Evolutionary conservation across 2,888 invertebrate genomes (phyloP).

Genomic region (Lycocerus yunnanus): DNA sequence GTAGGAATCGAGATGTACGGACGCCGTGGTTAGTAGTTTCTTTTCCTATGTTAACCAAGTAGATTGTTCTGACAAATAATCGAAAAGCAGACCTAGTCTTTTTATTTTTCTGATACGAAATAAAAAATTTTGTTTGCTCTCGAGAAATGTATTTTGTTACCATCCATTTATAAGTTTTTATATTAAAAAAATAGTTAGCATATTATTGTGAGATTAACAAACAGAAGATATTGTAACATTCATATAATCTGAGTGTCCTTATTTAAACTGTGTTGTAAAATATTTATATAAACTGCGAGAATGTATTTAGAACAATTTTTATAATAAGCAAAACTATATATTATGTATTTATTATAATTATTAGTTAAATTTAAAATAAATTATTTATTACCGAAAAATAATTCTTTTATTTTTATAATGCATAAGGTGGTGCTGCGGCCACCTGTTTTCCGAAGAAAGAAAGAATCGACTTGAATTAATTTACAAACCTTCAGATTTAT

Average conservation of each 20-base stretch:
- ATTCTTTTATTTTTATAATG: constrained; percentile 2
- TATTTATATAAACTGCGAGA: constrained; percentile 35
- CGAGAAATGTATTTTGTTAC: not conserved
- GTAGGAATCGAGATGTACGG: not conserved
- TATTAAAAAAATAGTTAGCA: not conserved
- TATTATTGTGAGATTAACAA: constrained; percentile 40
- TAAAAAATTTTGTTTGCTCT: not conserved
- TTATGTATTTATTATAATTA: constrained; percentile 51
- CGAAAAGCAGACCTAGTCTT: not conserved
- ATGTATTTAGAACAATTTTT: constrained; percentile 32
- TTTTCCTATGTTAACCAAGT: not conserved
- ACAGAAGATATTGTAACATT: constrained; percentile 39
- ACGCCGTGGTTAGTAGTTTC: not conserved
- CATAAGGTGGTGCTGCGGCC: no score
- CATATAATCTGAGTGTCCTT: constrained; percentile 43
- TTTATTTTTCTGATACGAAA: not conserved
- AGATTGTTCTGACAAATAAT: not conserved
- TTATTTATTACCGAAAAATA: constrained; percentile 48
- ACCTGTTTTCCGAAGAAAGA: no score
- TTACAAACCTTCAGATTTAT: no score
- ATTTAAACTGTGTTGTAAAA: constrained; percentile 43
- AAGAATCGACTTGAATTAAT: no score
- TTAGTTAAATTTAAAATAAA: constrained; percentile 48
- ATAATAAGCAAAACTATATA: constrained; percentile 31
- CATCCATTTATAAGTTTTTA: not conserved